Conservation (phyloP, 2,888 invertebrate genomes). For the Apoda limacodes region DNA sequence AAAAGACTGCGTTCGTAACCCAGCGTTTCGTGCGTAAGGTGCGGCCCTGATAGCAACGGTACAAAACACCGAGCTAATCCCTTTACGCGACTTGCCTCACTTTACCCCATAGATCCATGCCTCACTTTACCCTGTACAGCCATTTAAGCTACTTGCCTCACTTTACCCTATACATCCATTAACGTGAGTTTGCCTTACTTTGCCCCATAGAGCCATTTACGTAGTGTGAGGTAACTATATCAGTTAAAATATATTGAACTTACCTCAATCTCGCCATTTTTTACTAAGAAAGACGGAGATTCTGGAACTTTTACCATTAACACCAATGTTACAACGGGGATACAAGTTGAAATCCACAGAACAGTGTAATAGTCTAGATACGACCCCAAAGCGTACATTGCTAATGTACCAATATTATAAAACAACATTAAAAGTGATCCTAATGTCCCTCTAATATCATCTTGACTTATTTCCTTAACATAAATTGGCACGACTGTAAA, state of each 20-base stretch:
- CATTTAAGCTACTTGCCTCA: too few relatives aligned
- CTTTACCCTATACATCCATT: too few relatives aligned
- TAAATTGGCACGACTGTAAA: conserved; percentile 36
- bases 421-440: conserved; percentile 26
- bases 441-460: conserved; percentile 31
- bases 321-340: conserved; percentile 25
- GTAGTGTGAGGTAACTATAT: background rate
- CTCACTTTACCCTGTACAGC: too few relatives aligned
- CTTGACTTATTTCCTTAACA: conserved; percentile 37
- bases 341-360: conserved; percentile 26
- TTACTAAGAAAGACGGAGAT: conserved; percentile 38
- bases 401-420: conserved; percentile 31
- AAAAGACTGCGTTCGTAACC: too few relatives aligned
- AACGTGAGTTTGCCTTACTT: too few relatives aligned
- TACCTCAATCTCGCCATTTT: conserved; percentile 32
- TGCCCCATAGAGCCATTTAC: too few relatives aligned
- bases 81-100: too few relatives aligned
- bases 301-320: conserved; percentile 35
- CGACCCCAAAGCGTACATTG: conserved; percentile 32
- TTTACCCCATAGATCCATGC: too few relatives aligned
- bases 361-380: conserved; percentile 32
- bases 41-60: too few relatives aligned
- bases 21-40: too few relatives aligned
- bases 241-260: conserved; percentile 13
- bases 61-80: too few relatives aligned